Evolutionary conservation across 2,797 vertebrate species (phyloP), one percentile per base, ranked within the genome.

Genomic region (Chromis chromis): DNA sequence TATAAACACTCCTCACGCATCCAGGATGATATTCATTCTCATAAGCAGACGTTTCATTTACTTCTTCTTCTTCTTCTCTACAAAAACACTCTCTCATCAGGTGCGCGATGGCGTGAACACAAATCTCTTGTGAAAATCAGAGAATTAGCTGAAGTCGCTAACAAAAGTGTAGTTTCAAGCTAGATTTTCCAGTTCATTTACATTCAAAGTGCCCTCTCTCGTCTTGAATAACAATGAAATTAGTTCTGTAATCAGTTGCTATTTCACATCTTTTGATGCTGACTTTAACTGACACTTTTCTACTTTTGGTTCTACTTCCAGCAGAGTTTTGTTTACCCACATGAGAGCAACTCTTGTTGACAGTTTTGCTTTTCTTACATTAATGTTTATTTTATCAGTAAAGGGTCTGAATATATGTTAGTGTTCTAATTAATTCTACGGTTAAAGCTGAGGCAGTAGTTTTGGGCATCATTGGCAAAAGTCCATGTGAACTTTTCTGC

Each of bases 201-300:
- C 31, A 77, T 63, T 70, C 56, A 55, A 6, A 52, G 49, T 44
- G 21, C 49, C 21, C 19, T 56, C 36, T 48, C 24, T 25, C 2
- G 4, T 57, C 31, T 54, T 58, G n/a, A 60, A 67, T 58, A 76
- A 69, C 69, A 79, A 57, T 64, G 64, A 56, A 68, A 65, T 75
- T 68, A 68, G 11, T 54, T 68, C 27, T 40, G 42, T 77, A 61
- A 70, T 74, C 60, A 55, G 46, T 27, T 60, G 36, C 17, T 10
- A 27, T 57, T 70, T 50, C 16, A 24, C 36, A 11, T 65, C 55
- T 48, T 70, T 61, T 78, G 58, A 48, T n/a, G 63, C 40, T 4
- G 14, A 60, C 21, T 63, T 62, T 50, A 21, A 65, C 21, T 56
- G 25, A 3, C 8, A 46, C 33, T 53, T 49, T 36, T 25, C 12